Evolutionary conservation across 1,140 invertebrate species (phyloP).

Genomic region (Drosophila busckii): DNA sequence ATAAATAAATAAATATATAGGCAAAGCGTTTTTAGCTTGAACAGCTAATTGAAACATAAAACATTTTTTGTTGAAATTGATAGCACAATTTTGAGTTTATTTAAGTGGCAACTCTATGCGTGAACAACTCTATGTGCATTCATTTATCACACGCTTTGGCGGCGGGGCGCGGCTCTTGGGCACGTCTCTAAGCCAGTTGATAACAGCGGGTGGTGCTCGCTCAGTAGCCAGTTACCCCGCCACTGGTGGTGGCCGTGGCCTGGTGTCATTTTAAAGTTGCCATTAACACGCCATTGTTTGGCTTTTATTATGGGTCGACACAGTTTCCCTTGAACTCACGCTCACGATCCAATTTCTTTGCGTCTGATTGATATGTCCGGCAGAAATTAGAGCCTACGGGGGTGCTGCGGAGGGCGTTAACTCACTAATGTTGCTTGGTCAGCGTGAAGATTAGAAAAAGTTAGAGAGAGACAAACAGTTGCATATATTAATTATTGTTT

Average conservation of each 20-base stretch:
- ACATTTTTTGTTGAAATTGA: conserved; percentile 27
- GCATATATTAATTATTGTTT: too few relatives aligned
- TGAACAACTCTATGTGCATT: conserved; percentile 25
- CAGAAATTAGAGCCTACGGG: conserved; percentile 19
- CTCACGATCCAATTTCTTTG: conserved; percentile 53
- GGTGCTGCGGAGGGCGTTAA: background rate
- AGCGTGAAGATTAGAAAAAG: background rate
- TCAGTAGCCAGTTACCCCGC: conserved; percentile 19
- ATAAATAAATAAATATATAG: conserved; percentile 66
- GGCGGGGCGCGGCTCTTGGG: conserved; percentile 6
- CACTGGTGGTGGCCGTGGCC: conserved; percentile 3
- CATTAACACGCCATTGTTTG: conserved; percentile 75
- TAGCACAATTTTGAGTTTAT: conserved; percentile 20
- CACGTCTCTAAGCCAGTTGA: conserved; percentile 31
- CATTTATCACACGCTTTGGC: conserved; percentile 48
- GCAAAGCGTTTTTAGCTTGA: conserved; percentile 45
- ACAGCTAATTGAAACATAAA: conserved; percentile 67
- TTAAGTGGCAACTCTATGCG: conserved; percentile 63
- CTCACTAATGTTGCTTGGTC: conserved; percentile 4
- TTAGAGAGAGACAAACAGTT: too few relatives aligned
- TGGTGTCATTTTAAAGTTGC: conserved; percentile 73
- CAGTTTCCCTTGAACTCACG: background rate
- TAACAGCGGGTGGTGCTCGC: conserved; percentile 59
- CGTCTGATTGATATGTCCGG: conserved; percentile 58
- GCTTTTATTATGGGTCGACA: conserved; percentile 35